Evolutionary conservation across 2,113 vertebrate species (phyloP).

Genomic region (Sterrhoptilus dennistouni): DNA sequence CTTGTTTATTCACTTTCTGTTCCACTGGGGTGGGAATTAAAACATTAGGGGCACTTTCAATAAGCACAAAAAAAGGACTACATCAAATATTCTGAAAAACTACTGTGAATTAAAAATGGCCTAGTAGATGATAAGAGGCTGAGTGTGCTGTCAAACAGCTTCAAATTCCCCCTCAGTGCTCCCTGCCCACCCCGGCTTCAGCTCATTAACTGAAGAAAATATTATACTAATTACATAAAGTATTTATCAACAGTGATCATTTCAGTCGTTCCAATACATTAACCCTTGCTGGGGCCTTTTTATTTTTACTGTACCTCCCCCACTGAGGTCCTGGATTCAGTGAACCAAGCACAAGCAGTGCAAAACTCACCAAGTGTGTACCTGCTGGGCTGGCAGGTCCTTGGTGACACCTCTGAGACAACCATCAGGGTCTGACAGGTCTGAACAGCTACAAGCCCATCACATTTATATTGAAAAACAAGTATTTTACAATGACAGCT

Average conservation of each 20-base stretch:
- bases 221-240: not conserved
- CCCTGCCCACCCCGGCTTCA: not conserved
- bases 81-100: not conserved
- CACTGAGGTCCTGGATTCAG: not conserved
- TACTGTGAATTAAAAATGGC: not conserved
- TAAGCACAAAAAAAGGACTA: not conserved
- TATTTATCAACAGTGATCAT: not conserved
- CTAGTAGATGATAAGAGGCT: not conserved
- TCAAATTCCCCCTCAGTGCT: not conserved
- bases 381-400: not conserved
- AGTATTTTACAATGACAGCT: not conserved
- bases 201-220: not conserved
- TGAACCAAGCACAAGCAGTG: not conserved
- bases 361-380: not conserved
- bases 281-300: not conserved
- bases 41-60: not conserved
- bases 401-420: not conserved
- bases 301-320: not conserved
- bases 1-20: not conserved
- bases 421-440: not conserved
- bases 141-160: not conserved
- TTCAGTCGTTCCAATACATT: not conserved
- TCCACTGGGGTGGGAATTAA: not conserved
- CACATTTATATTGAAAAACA: not conserved
- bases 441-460: not conserved